phyloP scores from a whole-genome alignment of 2,888 invertebrate species.

The Melinopterus prodromus region DNA sequence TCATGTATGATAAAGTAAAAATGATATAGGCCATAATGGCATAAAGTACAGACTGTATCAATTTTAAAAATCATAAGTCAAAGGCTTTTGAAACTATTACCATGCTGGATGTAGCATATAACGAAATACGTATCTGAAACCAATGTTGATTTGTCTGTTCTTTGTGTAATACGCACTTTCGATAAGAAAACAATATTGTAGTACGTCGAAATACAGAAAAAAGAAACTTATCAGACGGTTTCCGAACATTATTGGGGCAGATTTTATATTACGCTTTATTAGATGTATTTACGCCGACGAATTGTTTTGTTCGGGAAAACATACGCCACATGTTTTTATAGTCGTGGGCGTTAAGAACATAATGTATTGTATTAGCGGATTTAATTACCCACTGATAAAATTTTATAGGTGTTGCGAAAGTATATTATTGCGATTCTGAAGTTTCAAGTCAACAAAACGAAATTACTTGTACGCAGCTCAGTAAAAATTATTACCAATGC shows the following conservation, averaged over 20 bases:
- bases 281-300: too few species aligned
- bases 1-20: too few species aligned
- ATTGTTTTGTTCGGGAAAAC: not conserved
- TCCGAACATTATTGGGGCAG: too few species aligned
- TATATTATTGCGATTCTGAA: not conserved
- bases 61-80: too few species aligned
- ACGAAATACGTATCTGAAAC: too few species aligned
- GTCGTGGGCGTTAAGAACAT: slow-evolving; percentile 37
- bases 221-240: too few species aligned
- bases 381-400: not conserved
- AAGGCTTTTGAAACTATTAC: too few species aligned
- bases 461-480: not conserved
- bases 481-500: not conserved
- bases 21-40: too few species aligned
- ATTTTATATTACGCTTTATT: too few species aligned
- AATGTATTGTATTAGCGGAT: slow-evolving; percentile 20
- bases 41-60: too few species aligned
- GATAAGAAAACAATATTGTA: not conserved
- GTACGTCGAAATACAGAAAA: not conserved
- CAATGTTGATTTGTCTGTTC: not conserved
- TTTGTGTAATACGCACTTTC: not conserved
- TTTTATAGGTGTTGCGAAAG: not conserved
- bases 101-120: too few species aligned
- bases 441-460: not conserved
- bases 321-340: too few species aligned